Conservation (phyloP, 2,888 invertebrate genomes). For the Ptychoptera albimana region DNA sequence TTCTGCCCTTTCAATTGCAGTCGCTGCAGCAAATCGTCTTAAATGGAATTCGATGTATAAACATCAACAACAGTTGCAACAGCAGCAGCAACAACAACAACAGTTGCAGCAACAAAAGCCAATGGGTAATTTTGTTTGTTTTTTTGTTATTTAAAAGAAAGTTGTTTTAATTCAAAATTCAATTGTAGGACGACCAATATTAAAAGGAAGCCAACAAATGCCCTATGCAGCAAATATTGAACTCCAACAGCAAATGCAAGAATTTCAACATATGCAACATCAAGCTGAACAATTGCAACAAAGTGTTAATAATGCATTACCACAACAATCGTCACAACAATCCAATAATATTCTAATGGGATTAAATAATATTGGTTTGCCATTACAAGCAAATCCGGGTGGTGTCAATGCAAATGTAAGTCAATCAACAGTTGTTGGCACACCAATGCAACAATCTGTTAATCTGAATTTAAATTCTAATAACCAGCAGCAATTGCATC, state of each 20-base stretch:
- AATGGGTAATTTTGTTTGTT: slow-evolving; percentile 19
- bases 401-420: background rate
- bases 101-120: slow-evolving; percentile 15
- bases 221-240: slow-evolving; percentile 18
- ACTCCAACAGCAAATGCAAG: slow-evolving; percentile 18
- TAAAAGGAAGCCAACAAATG: slow-evolving; percentile 22
- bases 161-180: no score
- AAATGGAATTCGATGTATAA: slow-evolving; percentile 17
- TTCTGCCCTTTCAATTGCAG: background rate
- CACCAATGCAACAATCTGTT: slow-evolving; percentile 10
- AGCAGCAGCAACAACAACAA: slow-evolving; percentile 15
- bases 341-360: background rate
- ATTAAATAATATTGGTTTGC: background rate
- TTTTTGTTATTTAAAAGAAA: no score
- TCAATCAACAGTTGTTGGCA: slow-evolving; percentile 9
- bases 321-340: background rate
- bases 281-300: slow-evolving; percentile 17
- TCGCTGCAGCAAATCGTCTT: background rate
- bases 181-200: slow-evolving; percentile 29
- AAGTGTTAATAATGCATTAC: background rate
- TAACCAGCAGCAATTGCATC: slow-evolving; percentile 16
- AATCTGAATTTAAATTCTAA: no score
- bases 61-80: slow-evolving; percentile 13
- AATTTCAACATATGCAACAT: slow-evolving; percentile 16
- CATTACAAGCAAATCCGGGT: background rate